Evolutionary conservation across 2,888 invertebrate genomes (phyloP), one percentile per base, ranked within the genome.

Genomic region (Esperia sulphurella): DNA sequence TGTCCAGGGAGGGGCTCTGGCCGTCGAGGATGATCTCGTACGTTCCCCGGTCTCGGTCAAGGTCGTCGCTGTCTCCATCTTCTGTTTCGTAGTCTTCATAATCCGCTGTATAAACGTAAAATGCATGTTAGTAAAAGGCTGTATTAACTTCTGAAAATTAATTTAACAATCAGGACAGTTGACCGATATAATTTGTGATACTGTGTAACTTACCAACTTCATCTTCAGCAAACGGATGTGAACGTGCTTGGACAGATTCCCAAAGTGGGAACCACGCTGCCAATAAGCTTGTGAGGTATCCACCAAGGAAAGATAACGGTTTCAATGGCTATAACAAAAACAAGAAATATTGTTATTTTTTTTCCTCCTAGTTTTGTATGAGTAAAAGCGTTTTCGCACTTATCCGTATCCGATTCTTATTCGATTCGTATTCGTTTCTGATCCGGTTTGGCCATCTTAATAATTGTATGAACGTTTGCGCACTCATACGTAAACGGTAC

Each of bases 231-330:
- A 90, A 81, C 0, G 85, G 70, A 46, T 73, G 76, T 8, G 87
- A 75, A 7, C 78, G 73, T 0, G 80, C 82, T 41, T 62, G 66
- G 1, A 68, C 78, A 0, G 83, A 70, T 50, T 89, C 79, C 79
- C 91, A 83, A 41, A 91, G 70, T 0, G 90, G 88, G 51, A 90
- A 77, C 84, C 91, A 85, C 47, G 90, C 71, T 0, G 90, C 72
- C n/a, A 90, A 46, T 12, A 90, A 61, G 56, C 88, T 89, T n/a
- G 86, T 75, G 1, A 92, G 49, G 75, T 93, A 92, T 28, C 86
- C 83, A 1, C 91, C 79, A 6, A 92, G 63, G 86, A 91, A 91
- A 35, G 91, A 88, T 0, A 92, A 63, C 0, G 92, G 91, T 61
- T 85, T 84, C 31, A 91, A 61, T 0, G 92, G 91, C 92, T 92